A percentile compares a stretch with the other conserved stretches of the same genome.
These are phyloP conservation scores for Apodemia hepburni DNA, from an alignment of 2,888 invertebrate species.

Conservation along the genomic window DNA sequence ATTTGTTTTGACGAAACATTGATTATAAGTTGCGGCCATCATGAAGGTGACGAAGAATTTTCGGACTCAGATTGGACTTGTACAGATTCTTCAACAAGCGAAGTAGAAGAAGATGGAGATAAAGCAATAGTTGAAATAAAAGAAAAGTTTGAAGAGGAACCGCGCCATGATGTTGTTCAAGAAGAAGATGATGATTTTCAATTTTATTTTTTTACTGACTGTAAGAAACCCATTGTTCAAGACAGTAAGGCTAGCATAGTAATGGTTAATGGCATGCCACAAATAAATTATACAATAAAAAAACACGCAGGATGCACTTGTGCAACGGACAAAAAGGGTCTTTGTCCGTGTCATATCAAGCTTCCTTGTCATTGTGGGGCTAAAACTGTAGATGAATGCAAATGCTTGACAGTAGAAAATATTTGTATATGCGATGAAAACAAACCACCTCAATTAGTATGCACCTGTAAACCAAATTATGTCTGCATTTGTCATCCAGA, in stretches of 20 bases:
- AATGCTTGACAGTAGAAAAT: slow-evolving; percentile 45
- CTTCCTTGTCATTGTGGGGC: slow-evolving; percentile 62
- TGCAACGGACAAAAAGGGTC: slow-evolving; percentile 42
- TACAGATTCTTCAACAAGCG: slow-evolving; percentile 43
- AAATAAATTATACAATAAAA: slow-evolving; percentile 47
- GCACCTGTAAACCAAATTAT: slow-evolving; percentile 48
- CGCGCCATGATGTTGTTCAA: slow-evolving; percentile 36
- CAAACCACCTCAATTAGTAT: slow-evolving; percentile 45
- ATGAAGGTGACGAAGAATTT: slow-evolving; percentile 50
- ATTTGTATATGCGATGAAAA: slow-evolving; percentile 56
- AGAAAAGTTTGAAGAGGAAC: slow-evolving; percentile 40
- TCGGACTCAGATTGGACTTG: slow-evolving; percentile 69
- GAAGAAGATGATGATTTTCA: slow-evolving; percentile 59
- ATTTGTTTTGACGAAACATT: slow-evolving; percentile 78
- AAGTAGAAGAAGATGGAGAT: slow-evolving; percentile 42
- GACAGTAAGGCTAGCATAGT: slow-evolving; percentile 55
- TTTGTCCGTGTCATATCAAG: slow-evolving; percentile 52
- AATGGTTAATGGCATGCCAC: slow-evolving; percentile 57
- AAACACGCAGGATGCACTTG: slow-evolving; percentile 47
- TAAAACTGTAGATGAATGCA: slow-evolving; percentile 47
- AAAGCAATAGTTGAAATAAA: slow-evolving; percentile 37
- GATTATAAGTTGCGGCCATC: slow-evolving; percentile 73
- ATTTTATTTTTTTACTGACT: slow-evolving; percentile 70
- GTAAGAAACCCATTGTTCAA: slow-evolving; percentile 43
- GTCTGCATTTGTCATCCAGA: slow-evolving; percentile 57